phyloP scores from a whole-genome alignment of 2,113 vertebrate genomes.

The Apistogramma diplotaenia region DNA sequence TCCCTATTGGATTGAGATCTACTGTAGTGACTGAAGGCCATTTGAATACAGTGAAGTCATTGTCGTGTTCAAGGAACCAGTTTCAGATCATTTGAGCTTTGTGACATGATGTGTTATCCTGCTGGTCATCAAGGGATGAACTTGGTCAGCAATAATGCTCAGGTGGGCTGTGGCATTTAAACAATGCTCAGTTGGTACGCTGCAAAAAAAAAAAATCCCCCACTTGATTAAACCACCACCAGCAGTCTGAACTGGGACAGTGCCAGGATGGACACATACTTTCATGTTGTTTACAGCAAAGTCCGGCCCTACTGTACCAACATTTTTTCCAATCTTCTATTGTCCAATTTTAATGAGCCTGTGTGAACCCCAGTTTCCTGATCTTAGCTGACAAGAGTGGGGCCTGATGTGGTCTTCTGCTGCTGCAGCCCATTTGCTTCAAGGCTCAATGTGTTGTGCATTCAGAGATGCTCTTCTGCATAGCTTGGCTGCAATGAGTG shows the following conservation, averaged over 20 bases:
- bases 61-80: too few relatives aligned
- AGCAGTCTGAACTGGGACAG: neutral
- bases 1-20: neutral
- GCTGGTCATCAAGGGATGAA: neutral
- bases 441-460: neutral
- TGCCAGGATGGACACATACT: neutral
- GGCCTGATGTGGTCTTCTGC: neutral
- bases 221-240: too few relatives aligned
- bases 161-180: neutral
- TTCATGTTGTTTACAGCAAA: neutral
- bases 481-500: neutral
- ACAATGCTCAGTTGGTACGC: rapidly evolving
- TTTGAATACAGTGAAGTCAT: too few relatives aligned
- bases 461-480: neutral
- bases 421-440: rapidly evolving
- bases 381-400: neutral
- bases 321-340: too few relatives aligned
- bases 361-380: rapidly evolving
- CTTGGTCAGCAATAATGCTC: neutral
- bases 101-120: neutral
- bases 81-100: too few relatives aligned
- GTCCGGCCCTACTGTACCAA: neutral
- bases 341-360: neutral
- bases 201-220: neutral
- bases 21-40: too few relatives aligned